Percentiles rank a stretch among this genome's conserved stretches.
phyloP scores from a whole-genome alignment of 2,797 vertebrate genomes.

The Salarias fasciatus region DNA sequence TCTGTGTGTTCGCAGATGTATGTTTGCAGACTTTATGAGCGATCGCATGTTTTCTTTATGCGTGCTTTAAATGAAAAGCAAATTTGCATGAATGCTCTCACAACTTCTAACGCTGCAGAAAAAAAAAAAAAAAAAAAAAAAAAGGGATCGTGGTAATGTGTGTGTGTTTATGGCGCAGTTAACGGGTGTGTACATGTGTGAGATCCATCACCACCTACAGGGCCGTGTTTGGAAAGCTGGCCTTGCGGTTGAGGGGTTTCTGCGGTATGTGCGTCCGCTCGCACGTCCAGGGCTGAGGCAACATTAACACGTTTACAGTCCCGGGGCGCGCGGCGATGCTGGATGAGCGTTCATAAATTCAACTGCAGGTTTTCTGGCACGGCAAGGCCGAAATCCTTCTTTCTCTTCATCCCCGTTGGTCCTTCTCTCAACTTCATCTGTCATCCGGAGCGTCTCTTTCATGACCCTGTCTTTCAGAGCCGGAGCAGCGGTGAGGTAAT shows the following conservation, averaged over 20 bases:
- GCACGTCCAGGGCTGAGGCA: conserved; percentile 40
- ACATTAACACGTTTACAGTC: conserved; percentile 63
- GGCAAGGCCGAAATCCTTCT: conserved; percentile 42
- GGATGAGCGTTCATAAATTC: conserved; percentile 64
- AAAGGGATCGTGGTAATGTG: background rate
- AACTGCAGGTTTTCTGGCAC: conserved; percentile 48
- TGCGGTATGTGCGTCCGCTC: conserved; percentile 46
- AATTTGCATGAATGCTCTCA: conserved; percentile 8
- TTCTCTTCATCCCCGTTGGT: conserved; percentile 55
- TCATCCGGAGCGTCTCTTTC: conserved; percentile 27
- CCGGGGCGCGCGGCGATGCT: conserved; percentile 44
- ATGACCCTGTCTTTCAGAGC: conserved; percentile 19
- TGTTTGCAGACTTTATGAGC: background rate
- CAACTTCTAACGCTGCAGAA: conserved; percentile 9
- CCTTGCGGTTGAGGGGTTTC: conserved; percentile 48
- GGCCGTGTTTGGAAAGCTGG: conserved; percentile 64
- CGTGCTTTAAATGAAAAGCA: background rate
- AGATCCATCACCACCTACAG: conserved; percentile 65
- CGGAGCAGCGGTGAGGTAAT: conserved; percentile 4
- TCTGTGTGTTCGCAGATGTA: conserved; percentile 9
- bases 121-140: no score
- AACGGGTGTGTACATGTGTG: conserved; percentile 57
- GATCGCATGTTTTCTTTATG: conserved; percentile 4
- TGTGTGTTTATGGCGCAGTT: conserved; percentile 37
- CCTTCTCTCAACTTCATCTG: conserved; percentile 29